Percentiles rank a stretch among this genome's conserved stretches.
These are phyloP conservation scores for Brotula barbata DNA, from an alignment of 2,797 vertebrate genomes.

Conservation along the genomic window DNA sequence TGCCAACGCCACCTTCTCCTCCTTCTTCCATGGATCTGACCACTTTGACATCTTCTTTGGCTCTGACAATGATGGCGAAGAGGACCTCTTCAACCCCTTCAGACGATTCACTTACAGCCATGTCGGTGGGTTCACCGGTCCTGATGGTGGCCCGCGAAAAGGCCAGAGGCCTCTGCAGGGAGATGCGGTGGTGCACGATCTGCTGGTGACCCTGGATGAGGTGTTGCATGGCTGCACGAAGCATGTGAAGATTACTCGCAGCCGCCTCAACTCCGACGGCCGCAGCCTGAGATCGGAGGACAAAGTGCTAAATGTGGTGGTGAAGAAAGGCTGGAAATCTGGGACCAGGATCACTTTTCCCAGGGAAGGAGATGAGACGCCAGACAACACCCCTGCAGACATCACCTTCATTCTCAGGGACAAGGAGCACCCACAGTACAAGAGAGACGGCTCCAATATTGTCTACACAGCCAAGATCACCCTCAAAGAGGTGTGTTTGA, in stretches of 20 bases:
- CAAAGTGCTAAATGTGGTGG: constrained; percentile 94
- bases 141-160: constrained; percentile 51
- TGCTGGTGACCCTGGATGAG: constrained; percentile 91
- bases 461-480: constrained; percentile 91
- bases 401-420: constrained; percentile 94
- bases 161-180: constrained; percentile 78
- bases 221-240: constrained; percentile 94
- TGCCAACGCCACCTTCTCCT: constrained; percentile 88
- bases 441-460: constrained; percentile 89
- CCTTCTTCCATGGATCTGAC: constrained; percentile 90
- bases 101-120: constrained; percentile 85
- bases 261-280: constrained; percentile 87
- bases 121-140: constrained; percentile 76
- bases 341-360: constrained; percentile 98
- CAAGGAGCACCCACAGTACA: constrained; percentile 89
- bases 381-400: constrained; percentile 88
- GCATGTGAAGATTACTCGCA: constrained; percentile 92
- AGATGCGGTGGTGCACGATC: constrained; percentile 86
- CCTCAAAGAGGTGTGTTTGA: constrained; percentile 87
- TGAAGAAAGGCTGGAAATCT: constrained; percentile 95
- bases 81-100: constrained; percentile 90
- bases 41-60: constrained; percentile 93
- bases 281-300: constrained; percentile 86
- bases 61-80: constrained; percentile 81
- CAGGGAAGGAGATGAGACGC: constrained; percentile 90